Base-by-base conservation (phyloP, 1,140 invertebrate species). In the Calosoma granatense region DNA sequence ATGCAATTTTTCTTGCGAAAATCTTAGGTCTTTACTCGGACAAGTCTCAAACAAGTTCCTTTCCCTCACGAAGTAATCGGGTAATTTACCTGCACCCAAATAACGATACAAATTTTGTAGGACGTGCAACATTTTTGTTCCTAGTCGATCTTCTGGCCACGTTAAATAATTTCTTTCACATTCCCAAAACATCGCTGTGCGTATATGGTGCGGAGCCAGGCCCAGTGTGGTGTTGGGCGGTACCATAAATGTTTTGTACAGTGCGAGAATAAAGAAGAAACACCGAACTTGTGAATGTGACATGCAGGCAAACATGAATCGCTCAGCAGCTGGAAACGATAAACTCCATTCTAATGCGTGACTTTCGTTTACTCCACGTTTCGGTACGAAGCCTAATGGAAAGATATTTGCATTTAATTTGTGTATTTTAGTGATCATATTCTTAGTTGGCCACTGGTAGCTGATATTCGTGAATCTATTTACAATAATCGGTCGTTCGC, bases 151-250 rank as follows among this genome's bases (percentile, higher is more conserved):
- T 60, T 88, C 83, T 0, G 81, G 76, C 86, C 86, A 90, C 51
- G 76, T 80, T 1, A 76, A 75, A 61, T 78, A 80, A 59, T 83
- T 79, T 21, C 80, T 78, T 66, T 91, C 87, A 59, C 85, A 84
- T 68, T 88, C 76, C 84, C 84, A 88, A 65, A 87, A 89, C n/a
- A 91, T 67, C 64, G 85, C 81, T 55, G 82, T 84, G 55, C 84
- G 78, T n/a, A 90, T 77, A 65, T 90, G 87, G 55, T 81, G 78
- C 0, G 71, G 68, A 17, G 78, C 77, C 0, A 86, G 67, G 1
- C 83, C 81, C 41, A 79, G 72, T 64, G 76, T 75, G 12, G 73
- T 67, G 20, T 77, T 71, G 26, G 77, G 67, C 0, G 79, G 79
- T 62, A 83, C 81, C 23, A 88, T 74, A 62, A 84, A 87, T 0